Evolutionary conservation across 2,888 invertebrate genomes (phyloP).

Genomic region (Atethmia centrago): DNA sequence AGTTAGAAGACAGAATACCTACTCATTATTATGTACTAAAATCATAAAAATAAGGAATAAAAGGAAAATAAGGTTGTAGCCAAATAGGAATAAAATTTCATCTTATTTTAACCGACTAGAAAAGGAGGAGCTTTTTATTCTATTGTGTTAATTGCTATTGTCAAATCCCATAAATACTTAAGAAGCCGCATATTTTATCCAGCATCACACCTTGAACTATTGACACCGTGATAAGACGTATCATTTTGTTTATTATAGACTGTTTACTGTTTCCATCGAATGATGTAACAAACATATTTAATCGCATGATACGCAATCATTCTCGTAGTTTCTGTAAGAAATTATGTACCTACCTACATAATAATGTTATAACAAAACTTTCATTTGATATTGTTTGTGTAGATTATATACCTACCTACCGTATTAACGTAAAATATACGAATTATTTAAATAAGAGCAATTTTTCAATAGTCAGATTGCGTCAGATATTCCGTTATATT

Average conservation of each 20-base stretch:
- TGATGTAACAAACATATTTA: conserved; percentile 71
- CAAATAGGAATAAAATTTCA: too few species aligned
- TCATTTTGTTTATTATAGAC: conserved; percentile 49
- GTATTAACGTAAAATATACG: background rate
- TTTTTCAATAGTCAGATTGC: too few species aligned
- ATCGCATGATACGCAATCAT: conserved; percentile 22
- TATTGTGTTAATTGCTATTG: too few species aligned
- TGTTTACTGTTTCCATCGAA: conserved; percentile 66
- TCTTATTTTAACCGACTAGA: too few species aligned
- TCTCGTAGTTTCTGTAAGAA: conserved; percentile 18
- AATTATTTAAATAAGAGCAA: too few species aligned
- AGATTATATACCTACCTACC: background rate
- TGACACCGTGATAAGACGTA: conserved; percentile 69
- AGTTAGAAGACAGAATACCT: too few species aligned
- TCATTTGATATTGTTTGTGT: conserved; percentile 36
- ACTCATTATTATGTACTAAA: too few species aligned
- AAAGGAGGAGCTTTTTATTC: too few species aligned
- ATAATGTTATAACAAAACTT: conserved; percentile 18
- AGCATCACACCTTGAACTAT: conserved; percentile 65
- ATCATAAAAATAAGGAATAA: too few species aligned
- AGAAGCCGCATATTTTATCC: background rate
- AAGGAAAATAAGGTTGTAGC: too few species aligned
- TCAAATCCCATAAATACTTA: conserved; percentile 4
- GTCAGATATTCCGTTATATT: too few species aligned
- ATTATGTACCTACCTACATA: background rate